These are phyloP conservation scores for Rhizomys pruinosus DNA, from an alignment of 2,113 vertebrate genomes.

Conservation along the genomic window DNA sequence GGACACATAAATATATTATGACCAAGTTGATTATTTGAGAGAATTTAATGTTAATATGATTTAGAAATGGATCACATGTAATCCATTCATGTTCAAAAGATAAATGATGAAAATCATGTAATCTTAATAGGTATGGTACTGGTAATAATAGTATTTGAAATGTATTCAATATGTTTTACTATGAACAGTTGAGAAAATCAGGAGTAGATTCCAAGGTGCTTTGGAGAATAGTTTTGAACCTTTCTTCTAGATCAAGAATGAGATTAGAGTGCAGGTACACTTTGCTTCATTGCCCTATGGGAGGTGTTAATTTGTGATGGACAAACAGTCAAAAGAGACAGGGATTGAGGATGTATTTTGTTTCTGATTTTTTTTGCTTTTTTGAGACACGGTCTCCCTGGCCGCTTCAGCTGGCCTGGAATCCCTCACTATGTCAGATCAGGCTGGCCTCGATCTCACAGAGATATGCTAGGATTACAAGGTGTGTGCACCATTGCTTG, in stretches of 20 bases:
- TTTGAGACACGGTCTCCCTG: too few species aligned
- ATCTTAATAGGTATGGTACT: background rate
- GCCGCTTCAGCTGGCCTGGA: too few species aligned
- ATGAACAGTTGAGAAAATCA: slow-evolving; percentile 5
- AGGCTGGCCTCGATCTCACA: too few species aligned
- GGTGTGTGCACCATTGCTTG: too few species aligned
- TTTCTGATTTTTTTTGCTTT: too few species aligned
- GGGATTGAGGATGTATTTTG: background rate
- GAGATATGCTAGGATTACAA: too few species aligned
- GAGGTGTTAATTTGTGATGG: background rate
- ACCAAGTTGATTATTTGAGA: slow-evolving; percentile 48
- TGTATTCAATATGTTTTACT: background rate
- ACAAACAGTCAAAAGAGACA: background rate
- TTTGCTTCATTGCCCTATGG: background rate
- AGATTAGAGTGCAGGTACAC: background rate
- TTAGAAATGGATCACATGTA: background rate
- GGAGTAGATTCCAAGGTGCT: background rate
- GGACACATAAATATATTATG: background rate
- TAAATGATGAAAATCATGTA: slow-evolving; percentile 23
- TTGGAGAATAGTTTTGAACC: background rate
- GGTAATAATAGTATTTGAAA: background rate
- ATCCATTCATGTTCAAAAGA: slow-evolving; percentile 22
- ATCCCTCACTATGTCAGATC: too few species aligned
- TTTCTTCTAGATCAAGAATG: background rate
- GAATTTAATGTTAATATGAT: slow-evolving; percentile 7